Base-by-base conservation (phyloP, 2,113 vertebrate genomes). In the Zapornia atra region DNA sequence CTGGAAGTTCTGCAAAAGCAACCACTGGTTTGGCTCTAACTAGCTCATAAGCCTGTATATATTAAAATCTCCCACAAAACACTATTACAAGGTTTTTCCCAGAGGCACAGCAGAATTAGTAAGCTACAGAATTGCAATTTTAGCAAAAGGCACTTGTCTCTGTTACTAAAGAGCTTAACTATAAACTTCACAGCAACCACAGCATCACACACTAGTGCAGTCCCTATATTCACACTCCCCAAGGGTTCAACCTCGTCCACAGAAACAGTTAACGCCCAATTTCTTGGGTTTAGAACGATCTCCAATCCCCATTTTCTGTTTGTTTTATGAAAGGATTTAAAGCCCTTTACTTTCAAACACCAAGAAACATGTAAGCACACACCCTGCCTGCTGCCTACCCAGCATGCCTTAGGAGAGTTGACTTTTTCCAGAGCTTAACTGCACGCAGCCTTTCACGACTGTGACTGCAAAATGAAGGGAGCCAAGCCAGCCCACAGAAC, bases 401-500 rank as follows among this genome's bases (percentile, higher is more conserved):
- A 48, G 8, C 70, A 48, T 21, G 33, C 0, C 0, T 64, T 42
- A 53, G 17, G 51, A 91, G 40, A 77, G 50, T 65, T 73, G 48
- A 84, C 87, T 92, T 95, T 89, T 73, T 90, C 70, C 63, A 36
- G 56, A 60, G 56, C 31, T 89, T 77, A 82, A 86, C 90, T 14
- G 70, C 75, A 85, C 4, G 3, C 79, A 87, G 87, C 77, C 65
- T 46, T 89, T 72, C 34, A 46, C 19, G 90, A 95, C 61, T 63
- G 60, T 54, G 56, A 82, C 76, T 95, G 88, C 56, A 93, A 88
- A 82, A 73, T 1, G 15, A 86, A 94, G 60, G 11, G 53, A 92
- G 90, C 88, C 72, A 92, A 96, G 57, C 44, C 77, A 97, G 80
- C 88, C 95, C 90, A 94, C 90, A 69, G 88, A 78, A 34, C 76